Evolutionary conservation across 2,797 vertebrate species (phyloP).

Genomic region (Pangasius macronema): DNA sequence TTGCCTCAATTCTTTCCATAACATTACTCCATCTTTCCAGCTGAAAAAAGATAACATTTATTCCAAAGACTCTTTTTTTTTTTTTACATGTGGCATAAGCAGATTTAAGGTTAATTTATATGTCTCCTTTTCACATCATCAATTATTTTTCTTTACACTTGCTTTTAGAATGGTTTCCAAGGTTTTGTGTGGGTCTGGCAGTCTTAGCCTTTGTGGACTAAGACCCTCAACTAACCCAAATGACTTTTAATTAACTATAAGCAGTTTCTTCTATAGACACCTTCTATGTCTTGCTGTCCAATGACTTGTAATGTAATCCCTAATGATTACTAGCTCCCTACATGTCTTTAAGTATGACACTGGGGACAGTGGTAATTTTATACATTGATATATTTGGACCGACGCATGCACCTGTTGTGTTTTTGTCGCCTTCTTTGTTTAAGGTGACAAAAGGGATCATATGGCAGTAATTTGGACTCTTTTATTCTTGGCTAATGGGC

Average conservation of each 20-base stretch:
- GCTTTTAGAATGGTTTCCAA: neutral
- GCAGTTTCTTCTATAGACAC: neutral
- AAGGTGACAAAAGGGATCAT: conserved; percentile 74
- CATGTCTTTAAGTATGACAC: conserved; percentile 51
- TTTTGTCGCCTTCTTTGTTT: conserved; percentile 72
- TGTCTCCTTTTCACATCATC: neutral
- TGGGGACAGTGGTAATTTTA: conserved; percentile 54
- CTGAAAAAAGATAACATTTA: neutral
- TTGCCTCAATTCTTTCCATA: neutral
- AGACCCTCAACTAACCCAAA: neutral
- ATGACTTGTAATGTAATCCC: neutral
- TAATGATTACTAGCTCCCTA: neutral
- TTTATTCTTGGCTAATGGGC: conserved; percentile 78
- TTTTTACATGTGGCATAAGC: neutral
- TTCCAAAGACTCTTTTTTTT: neutral
- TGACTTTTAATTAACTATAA: neutral
- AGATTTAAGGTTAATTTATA: neutral
- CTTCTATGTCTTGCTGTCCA: neutral
- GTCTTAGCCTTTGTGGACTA: neutral
- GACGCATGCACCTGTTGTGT: conserved; percentile 61
- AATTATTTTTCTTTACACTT: neutral
- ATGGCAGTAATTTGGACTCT: conserved; percentile 66
- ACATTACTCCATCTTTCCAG: neutral
- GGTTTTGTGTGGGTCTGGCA: neutral
- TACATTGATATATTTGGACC: conserved; percentile 65